These are phyloP conservation scores for Echiichthys vipera DNA, from an alignment of 2,797 vertebrate genomes.

Conservation along the genomic window DNA sequence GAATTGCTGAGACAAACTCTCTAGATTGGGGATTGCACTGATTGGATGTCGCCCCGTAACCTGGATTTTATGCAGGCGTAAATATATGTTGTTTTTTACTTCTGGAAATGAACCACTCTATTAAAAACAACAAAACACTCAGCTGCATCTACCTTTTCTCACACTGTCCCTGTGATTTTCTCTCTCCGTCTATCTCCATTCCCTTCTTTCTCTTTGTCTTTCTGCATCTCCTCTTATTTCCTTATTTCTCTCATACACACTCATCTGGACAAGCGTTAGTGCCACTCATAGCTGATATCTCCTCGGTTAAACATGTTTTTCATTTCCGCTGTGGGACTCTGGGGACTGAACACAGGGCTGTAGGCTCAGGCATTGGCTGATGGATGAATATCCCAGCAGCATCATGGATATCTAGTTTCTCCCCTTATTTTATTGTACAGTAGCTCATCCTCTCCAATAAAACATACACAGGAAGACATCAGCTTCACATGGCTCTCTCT, in stretches of 20 bases:
- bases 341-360: slow-evolving; percentile 57
- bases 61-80: not conserved
- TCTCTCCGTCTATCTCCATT: slow-evolving; percentile 15
- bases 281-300: slow-evolving; percentile 62
- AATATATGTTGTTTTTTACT: not conserved
- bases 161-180: slow-evolving; percentile 6
- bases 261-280: slow-evolving; percentile 49
- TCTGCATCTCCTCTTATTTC: slow-evolving; percentile 3
- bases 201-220: slow-evolving; percentile 26
- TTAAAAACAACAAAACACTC: not conserved
- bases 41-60: not conserved
- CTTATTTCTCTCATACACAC: slow-evolving; percentile 5
- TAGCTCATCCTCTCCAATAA: slow-evolving; percentile 38
- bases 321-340: slow-evolving; percentile 74
- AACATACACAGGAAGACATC: slow-evolving; percentile 8
- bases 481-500: slow-evolving; percentile 6
- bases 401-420: slow-evolving; percentile 40
- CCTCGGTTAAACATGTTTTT: slow-evolving; percentile 78
- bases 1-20: slow-evolving; percentile 32
- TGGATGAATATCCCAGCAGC: slow-evolving; percentile 56
- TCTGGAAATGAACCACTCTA: slow-evolving; percentile 2
- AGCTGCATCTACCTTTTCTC: slow-evolving; percentile 10
- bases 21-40: not conserved
- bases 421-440: slow-evolving; percentile 37
- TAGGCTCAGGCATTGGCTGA: slow-evolving; percentile 50